Percentiles rank a stretch among this genome's conserved stretches.
Conservation (phyloP, 2,113 vertebrate genomes). For the Mastomys natalensis region DNA sequence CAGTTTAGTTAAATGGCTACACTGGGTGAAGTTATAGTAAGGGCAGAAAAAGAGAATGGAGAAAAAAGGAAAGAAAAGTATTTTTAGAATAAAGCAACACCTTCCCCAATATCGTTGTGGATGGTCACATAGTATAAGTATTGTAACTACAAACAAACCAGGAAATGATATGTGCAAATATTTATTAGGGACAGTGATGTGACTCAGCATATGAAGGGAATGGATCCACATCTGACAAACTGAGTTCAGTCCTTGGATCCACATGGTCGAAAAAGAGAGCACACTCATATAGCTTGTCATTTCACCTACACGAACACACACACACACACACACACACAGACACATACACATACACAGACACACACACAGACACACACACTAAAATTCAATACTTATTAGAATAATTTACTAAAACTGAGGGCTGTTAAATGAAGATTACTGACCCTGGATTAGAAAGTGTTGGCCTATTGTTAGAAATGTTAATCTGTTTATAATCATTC, state of each 20-base stretch:
- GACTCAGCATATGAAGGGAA: not conserved
- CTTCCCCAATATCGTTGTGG: not conserved
- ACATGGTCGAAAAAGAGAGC: not conserved
- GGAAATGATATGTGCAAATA: not conserved
- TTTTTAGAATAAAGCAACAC: not conserved
- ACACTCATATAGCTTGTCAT: not conserved
- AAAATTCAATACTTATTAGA: not conserved
- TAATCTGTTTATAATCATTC: not conserved
- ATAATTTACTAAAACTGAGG: not conserved
- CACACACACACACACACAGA: not conserved
- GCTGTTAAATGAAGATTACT: not conserved
- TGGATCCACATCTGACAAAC: not conserved
- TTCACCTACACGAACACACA: not conserved
- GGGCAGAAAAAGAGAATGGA: not conserved
- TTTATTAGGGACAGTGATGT: not conserved
- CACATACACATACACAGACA: not conserved
- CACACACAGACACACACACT: not conserved
- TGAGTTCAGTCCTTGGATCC: not conserved
- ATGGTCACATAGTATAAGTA: not conserved
- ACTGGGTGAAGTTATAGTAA: not conserved
- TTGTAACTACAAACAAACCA: not conserved
- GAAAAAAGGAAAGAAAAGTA: not conserved
- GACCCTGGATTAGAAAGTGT: not conserved
- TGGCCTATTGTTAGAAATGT: not conserved
- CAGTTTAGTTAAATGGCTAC: conserved; percentile 34